Evolutionary conservation across 2,113 vertebrate genomes (phyloP).

Genomic region (Stomatorhinus ivindoensis): DNA sequence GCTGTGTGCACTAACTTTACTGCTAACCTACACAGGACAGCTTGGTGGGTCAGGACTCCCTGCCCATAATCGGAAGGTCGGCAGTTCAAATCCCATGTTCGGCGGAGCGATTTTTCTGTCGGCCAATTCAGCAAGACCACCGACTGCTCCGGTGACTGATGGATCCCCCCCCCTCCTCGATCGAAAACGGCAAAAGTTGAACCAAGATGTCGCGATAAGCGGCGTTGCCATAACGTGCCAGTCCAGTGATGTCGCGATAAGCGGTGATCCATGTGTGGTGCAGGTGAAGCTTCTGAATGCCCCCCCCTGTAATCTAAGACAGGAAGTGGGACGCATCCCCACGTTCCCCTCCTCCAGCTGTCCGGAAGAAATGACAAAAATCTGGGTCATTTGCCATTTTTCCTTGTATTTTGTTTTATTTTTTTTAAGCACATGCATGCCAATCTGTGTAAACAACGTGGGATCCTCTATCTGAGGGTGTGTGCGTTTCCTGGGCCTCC

Average conservation of each 20-base stretch:
- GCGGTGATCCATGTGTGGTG: background rate
- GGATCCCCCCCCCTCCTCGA: background rate
- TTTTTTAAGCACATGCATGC: background rate
- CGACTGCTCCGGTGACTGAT: background rate
- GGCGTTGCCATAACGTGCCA: background rate
- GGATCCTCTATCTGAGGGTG: conserved; percentile 16
- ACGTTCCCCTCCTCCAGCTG: background rate
- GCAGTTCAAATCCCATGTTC: background rate
- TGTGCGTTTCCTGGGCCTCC: conserved; percentile 29
- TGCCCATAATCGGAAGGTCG: background rate
- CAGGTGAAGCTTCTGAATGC: background rate
- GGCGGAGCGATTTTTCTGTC: background rate
- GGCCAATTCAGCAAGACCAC: background rate
- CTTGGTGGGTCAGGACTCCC: background rate
- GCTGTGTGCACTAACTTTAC: background rate
- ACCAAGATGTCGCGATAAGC: background rate
- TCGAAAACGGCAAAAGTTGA: background rate
- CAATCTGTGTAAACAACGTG: conserved; percentile 1
- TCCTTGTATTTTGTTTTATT: background rate
- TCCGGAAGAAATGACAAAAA: conserved; percentile 8
- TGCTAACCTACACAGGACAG: background rate
- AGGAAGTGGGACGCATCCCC: background rate
- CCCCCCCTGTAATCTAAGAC: background rate
- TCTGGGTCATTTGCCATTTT: conserved; percentile 7
- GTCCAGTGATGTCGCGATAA: background rate